Conservation (phyloP, 1,140 invertebrate genomes). For the Scaptodrosophila lebanonensis region DNA sequence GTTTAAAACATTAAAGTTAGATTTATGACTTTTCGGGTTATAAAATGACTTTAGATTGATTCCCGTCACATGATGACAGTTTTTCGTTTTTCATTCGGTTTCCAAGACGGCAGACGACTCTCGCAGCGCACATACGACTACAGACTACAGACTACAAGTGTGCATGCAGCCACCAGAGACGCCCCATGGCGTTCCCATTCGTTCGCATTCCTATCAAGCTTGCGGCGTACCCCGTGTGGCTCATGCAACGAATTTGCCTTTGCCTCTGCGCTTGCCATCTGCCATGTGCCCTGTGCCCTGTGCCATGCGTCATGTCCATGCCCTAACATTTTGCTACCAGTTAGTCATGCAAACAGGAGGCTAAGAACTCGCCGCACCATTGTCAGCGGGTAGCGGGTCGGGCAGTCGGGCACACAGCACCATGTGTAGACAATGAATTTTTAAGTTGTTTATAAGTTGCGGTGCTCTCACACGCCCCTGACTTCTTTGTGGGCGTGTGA, state of each 20-base stretch:
- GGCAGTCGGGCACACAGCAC: conserved; percentile 27
- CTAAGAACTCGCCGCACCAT: no score
- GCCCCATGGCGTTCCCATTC: no score
- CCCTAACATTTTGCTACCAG: no score
- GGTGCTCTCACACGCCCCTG: background rate
- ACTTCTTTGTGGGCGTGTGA: background rate
- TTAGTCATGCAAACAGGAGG: no score
- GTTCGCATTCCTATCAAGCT: background rate
- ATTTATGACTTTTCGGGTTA: conserved; percentile 77
- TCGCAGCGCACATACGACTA: no score
- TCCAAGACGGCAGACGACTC: conserved; percentile 12
- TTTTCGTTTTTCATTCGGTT: conserved; percentile 72
- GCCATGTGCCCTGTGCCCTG: no score
- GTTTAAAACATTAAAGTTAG: conserved; percentile 77
- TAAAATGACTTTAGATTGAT: conserved; percentile 78
- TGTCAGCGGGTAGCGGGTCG: conserved; percentile 15
- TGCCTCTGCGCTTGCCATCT: no score
- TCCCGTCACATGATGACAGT: conserved; percentile 77
- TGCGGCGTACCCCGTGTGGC: background rate
- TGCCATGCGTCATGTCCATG: background rate
- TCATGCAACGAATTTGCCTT: no score
- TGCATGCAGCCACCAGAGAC: no score
- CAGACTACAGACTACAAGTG: no score
- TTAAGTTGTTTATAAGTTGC: conserved; percentile 74
- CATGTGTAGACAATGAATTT: conserved; percentile 76